phyloP scores from a whole-genome alignment of 1,140 invertebrate genomes.

The Scaptomyza pallida region DNA sequence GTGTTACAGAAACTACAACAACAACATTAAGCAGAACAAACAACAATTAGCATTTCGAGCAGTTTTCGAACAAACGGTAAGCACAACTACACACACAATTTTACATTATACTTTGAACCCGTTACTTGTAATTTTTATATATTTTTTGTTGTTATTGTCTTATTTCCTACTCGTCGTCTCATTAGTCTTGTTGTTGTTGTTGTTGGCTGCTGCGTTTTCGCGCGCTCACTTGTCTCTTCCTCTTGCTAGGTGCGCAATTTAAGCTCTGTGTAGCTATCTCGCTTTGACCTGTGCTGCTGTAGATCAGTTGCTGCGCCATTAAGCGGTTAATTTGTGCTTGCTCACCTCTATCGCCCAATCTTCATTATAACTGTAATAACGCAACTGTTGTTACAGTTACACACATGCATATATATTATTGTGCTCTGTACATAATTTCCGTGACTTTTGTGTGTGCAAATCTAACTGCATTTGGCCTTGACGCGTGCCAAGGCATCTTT shows the following conservation, averaged over 20 bases:
- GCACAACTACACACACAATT: slow-evolving; percentile 31
- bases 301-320: slow-evolving; percentile 29
- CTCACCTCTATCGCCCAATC: not conserved
- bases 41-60: slow-evolving; percentile 50
- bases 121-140: not conserved
- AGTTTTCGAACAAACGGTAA: slow-evolving; percentile 67
- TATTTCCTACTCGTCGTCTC: slow-evolving; percentile 1
- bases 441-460: slow-evolving; percentile 19
- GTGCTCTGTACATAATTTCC: slow-evolving; percentile 35
- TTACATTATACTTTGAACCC: slow-evolving; percentile 31
- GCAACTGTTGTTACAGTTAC: slow-evolving; percentile 49
- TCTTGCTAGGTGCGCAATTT: not conserved
- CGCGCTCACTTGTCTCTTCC: slow-evolving; percentile 20
- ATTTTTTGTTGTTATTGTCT: not conserved
- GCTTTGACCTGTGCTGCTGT: slow-evolving; percentile 20
- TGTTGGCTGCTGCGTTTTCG: slow-evolving; percentile 42
- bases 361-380: slow-evolving; percentile 47
- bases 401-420: slow-evolving; percentile 14
- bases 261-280: slow-evolving; percentile 6
- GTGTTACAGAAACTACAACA: slow-evolving; percentile 10
- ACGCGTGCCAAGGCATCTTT: slow-evolving; percentile 8
- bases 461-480: slow-evolving; percentile 61
- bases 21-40: slow-evolving; percentile 17
- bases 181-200: slow-evolving; percentile 18
- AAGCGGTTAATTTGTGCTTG: slow-evolving; percentile 56